A percentile compares a stretch with the other conserved stretches of the same genome.
phyloP scores from a whole-genome alignment of 2,888 invertebrate genomes.

The Cancer borealis region DNA sequence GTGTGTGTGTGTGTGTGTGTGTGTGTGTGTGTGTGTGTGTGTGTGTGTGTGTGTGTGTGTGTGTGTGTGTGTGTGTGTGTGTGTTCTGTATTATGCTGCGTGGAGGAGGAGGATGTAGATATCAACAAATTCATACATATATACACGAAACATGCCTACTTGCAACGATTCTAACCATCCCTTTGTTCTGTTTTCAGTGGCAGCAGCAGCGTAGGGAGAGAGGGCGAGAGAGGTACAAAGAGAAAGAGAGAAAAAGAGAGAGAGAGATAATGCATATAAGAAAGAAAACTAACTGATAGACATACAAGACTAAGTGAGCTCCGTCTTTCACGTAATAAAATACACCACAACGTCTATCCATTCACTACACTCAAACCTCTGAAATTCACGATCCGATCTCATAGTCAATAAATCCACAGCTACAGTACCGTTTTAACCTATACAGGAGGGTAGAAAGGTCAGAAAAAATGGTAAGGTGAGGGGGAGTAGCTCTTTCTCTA shows the following conservation, averaged over 20 bases:
- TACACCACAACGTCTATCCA: background rate
- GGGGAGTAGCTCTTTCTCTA: no score
- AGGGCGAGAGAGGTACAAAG: background rate
- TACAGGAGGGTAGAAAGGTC: background rate
- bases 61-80: background rate
- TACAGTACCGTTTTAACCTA: background rate
- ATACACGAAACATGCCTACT: no score
- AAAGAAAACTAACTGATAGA: background rate
- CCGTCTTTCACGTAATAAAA: background rate
- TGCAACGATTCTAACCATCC: background rate
- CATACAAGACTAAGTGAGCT: background rate
- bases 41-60: background rate
- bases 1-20: constrained; percentile 20
- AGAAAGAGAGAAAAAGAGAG: background rate
- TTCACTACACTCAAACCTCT: background rate
- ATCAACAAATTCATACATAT: background rate
- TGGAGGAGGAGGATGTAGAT: no score
- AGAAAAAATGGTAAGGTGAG: no score
- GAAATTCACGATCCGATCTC: background rate
- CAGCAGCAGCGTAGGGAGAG: background rate
- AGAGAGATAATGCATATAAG: background rate
- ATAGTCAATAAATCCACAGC: constrained; percentile 7
- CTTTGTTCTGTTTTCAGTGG: background rate
- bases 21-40: background rate
- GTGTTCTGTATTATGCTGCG: no score